phyloP scores from a whole-genome alignment of 2,113 vertebrate genomes.

The Apodemus speciosus region DNA sequence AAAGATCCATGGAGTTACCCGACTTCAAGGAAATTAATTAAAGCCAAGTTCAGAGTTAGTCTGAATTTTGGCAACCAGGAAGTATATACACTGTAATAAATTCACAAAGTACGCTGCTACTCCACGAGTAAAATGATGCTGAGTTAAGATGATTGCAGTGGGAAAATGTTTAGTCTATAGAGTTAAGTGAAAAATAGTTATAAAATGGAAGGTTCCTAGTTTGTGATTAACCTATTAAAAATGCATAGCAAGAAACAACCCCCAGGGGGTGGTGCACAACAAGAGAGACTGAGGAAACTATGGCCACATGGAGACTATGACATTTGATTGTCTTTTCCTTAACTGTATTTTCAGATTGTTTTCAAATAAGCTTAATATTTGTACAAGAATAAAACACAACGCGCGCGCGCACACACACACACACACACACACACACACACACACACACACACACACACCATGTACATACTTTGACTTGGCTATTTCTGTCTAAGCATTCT shows the following conservation, averaged over 20 bases:
- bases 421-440: not conserved
- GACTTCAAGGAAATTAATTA: not conserved
- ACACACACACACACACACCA: not conserved
- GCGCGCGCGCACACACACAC: not conserved
- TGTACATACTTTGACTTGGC: not conserved
- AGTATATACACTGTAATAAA: not conserved
- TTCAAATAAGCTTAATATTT: constrained; percentile 30
- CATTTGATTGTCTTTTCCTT: not conserved
- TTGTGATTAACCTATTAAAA: constrained; percentile 3
- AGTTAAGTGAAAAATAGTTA: not conserved
- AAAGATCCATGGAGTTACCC: not conserved
- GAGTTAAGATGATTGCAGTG: not conserved
- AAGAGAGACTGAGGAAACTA: not conserved
- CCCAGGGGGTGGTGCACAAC: not conserved
- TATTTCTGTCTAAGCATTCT: not conserved
- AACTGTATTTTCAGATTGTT: constrained; percentile 21
- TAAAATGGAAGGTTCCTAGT: constrained; percentile 3
- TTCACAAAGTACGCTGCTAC: not conserved
- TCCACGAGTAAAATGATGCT: not conserved
- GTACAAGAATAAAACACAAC: not conserved
- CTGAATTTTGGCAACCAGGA: not conserved
- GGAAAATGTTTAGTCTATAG: not conserved
- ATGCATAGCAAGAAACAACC: not conserved
- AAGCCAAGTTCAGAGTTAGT: constrained; percentile 3
- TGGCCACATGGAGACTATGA: not conserved